Evolutionary conservation across 2,113 vertebrate species (phyloP), one percentile per base, ranked within the genome.

Genomic region (Erythrocebus patas): DNA sequence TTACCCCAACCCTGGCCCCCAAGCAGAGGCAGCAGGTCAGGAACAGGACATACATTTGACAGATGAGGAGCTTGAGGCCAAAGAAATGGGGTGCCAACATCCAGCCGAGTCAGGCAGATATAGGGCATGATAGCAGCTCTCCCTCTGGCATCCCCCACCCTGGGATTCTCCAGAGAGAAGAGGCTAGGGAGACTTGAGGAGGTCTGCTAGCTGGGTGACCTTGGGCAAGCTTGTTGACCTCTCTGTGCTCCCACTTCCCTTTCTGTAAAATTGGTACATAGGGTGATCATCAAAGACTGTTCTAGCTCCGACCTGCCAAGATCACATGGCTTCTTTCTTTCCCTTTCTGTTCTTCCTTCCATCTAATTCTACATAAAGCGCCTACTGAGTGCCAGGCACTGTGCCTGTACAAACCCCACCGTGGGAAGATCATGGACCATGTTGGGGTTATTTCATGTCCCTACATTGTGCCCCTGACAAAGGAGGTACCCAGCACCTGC

Each of bases 341-440:
- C 70, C 25, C 30, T 83, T 50, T 68, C 48, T 73, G 25, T 22
- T 55, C 14, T 76, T 43, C 70, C 43, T 79, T 52, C 48, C 27
- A 3, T 38, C n/a, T 43, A 17, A n/a, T 9, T 9, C 1, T 57
- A 16, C 8, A 55, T 13, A 50, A 61, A 79, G 32, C 38, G 72
- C 75, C 61, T 80, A n/a, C 80, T 79, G 50, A 48, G 35, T 2
- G 30, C 78, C 50, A n/a, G 78, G 79, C 30, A 6, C 76, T 35
- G 6, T 22, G 64, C 72, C 0, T 0, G 27, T 7, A 23, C 57
- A 76, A 88, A 6, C 4, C 9, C 2, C n/a, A 30, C 9, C 0
- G 2, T 2, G 7, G 32, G 6, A 38, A 50, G 70, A 73, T 12
- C 11, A 0, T 17, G 4, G 50, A 43, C 22, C 35, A 20, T 22